Evolutionary conservation across 2,888 invertebrate species (phyloP), one percentile per base, ranked within the genome.

Genomic region (Cerceris ruficornis): DNA sequence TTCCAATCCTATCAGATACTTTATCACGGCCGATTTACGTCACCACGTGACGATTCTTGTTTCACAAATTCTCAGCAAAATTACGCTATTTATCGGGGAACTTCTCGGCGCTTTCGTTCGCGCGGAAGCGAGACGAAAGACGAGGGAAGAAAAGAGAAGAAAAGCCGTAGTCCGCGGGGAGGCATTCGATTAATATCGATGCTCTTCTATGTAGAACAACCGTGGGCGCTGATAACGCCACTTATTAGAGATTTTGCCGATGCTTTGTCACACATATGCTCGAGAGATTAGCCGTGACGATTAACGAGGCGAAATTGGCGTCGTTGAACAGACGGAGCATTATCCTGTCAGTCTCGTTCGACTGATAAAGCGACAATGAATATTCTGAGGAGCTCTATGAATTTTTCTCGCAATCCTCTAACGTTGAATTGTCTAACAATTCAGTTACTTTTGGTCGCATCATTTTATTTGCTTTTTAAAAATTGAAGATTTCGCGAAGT

Each of bases 241-340:
- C 39, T 74, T 61, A 42, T 39, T 28, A 15, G 59, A 54, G 67
- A 57, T 69, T 28, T 28, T 73, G 41, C 43, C 43, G 39, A 39
- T 61, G 70, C 69, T 80, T 80, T 64, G 77, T 66, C 42, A 43
- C 57, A 49, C 69, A 68, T 50, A 55, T 46, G 58, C 52, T 46
- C 42, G 54, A 9, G 49, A 71, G 81, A 83, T 83, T 83, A 83
- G 66, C 28, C 54, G 28, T 64, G 55, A 14, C 50, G 72, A 72
- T 83, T 69, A 49, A 73, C n/a, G 43, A 49, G 67, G 46, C 64
- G 43, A 78, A 78, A 78, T 78, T 78, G 71, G 71, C 64, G 58
- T 42, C 77, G 67, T 65, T 55, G 71, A 61, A 57, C 67, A 77
- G 72, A 68, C 77, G 55, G 50, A 41, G 69, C 58, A 61, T 77